These are phyloP conservation scores for Oceanites oceanicus DNA, from an alignment of 2,113 vertebrate species.

Conservation along the genomic window DNA sequence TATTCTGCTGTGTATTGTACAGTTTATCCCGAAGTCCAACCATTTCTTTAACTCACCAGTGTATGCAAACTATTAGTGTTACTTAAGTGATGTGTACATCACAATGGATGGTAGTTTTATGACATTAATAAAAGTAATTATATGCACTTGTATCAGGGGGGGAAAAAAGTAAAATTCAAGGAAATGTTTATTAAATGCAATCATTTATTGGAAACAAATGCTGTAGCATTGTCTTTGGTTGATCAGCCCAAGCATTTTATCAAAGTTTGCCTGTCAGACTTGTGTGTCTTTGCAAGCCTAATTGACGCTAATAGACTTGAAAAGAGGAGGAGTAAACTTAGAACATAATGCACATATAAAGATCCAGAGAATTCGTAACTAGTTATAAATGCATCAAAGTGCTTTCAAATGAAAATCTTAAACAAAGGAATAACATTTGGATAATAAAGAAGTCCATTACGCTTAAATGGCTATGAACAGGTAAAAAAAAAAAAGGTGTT, in stretches of 20 bases:
- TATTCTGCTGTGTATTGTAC: neutral
- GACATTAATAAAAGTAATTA: constrained; percentile 77
- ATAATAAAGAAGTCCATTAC: constrained; percentile 51
- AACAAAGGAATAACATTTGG: constrained; percentile 52
- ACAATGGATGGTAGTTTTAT: constrained; percentile 63
- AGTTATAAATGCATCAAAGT: constrained; percentile 57
- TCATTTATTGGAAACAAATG: constrained; percentile 69
- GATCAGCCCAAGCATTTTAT: constrained; percentile 64
- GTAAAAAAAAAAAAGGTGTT: constrained; percentile 40
- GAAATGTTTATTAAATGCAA: constrained; percentile 77
- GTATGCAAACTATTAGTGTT: constrained; percentile 70
- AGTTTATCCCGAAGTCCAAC: neutral
- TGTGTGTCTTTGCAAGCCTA: constrained; percentile 45
- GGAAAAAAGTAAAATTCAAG: constrained; percentile 55
- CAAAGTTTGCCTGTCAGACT: constrained; percentile 70
- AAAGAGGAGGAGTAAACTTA: constrained; percentile 61
- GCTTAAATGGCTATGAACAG: constrained; percentile 47
- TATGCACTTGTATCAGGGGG: constrained; percentile 67
- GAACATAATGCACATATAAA: constrained; percentile 47
- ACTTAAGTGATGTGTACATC: constrained; percentile 70
- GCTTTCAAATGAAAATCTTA: constrained; percentile 28
- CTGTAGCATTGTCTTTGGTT: constrained; percentile 62
- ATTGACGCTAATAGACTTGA: constrained; percentile 64
- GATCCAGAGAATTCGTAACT: constrained; percentile 35
- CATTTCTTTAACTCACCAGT: constrained; percentile 37